A percentile compares a stretch with the other conserved stretches of the same genome.
These are phyloP conservation scores for Ochotona curzoniae DNA, from an alignment of 2,113 vertebrate species.

Conservation along the genomic window DNA sequence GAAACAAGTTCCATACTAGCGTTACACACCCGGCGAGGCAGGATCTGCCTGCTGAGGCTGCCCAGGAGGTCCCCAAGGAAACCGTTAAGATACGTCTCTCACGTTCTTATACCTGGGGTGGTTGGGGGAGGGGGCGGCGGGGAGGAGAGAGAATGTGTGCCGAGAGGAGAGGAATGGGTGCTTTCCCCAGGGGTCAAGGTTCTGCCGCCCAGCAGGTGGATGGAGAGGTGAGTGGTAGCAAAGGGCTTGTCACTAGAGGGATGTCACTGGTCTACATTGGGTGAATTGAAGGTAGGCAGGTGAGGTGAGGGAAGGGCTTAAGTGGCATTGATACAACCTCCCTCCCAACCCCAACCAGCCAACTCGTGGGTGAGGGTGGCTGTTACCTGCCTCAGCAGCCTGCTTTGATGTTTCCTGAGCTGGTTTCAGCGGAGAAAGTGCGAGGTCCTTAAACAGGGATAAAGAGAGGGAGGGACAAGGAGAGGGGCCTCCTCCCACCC, in stretches of 20 bases:
- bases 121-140: neutral
- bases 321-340: neutral
- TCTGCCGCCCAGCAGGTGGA: neutral
- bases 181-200: neutral
- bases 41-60: constrained; percentile 75
- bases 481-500: neutral
- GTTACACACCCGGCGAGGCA: constrained; percentile 34
- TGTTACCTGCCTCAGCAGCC: neutral
- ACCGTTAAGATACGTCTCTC: constrained; percentile 59
- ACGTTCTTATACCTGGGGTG: neutral
- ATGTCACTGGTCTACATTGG: neutral
- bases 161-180: neutral
- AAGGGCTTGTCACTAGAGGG: neutral
- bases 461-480: neutral
- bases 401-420: constrained; percentile 1
- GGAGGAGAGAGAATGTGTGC: neutral
- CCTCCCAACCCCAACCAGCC: neutral
- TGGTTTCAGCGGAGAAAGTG: neutral
- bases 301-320: neutral
- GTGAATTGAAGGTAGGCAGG: neutral
- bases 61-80: constrained; percentile 67
- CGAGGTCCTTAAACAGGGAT: neutral
- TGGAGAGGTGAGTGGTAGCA: neutral
- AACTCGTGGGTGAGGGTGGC: neutral
- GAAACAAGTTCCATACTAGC: constrained; percentile 54